phyloP scores from a whole-genome alignment of 2,888 invertebrate species.

The Pyrrhia umbra region DNA sequence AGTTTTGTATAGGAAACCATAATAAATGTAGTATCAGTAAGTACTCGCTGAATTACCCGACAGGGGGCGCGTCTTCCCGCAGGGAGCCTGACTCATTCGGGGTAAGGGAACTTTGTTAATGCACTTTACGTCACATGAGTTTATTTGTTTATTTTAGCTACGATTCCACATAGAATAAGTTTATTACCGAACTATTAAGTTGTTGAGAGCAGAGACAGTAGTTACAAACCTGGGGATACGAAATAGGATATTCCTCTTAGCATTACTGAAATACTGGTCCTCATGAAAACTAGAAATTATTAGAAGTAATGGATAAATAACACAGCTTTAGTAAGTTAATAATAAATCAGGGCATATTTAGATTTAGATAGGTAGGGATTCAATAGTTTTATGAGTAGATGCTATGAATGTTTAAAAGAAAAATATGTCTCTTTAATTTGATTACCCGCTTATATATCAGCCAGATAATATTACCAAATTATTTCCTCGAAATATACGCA shows the following conservation, averaged over 20 bases:
- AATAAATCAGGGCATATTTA: no score
- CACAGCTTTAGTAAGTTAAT: no score
- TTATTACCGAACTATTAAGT: slow-evolving; percentile 43
- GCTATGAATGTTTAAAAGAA: neutral
- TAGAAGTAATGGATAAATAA: neutral
- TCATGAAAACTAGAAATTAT: slow-evolving; percentile 2
- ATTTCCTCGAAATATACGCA: slow-evolving; percentile 6
- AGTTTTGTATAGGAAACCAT: slow-evolving; percentile 52
- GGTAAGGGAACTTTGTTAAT: slow-evolving; percentile 78
- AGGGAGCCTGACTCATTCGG: slow-evolving; percentile 71
- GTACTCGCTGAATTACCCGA: slow-evolving; percentile 56
- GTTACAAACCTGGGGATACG: slow-evolving; percentile 21
- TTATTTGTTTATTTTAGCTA: slow-evolving; percentile 58
- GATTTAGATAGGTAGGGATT: no score
- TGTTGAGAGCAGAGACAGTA: slow-evolving; percentile 1
- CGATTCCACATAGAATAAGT: slow-evolving; percentile 45
- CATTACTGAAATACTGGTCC: neutral
- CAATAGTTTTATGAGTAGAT: no score
- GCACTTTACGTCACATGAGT: slow-evolving; percentile 72
- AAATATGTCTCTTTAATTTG: neutral
- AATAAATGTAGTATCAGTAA: slow-evolving; percentile 56
- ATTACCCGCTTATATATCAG: neutral
- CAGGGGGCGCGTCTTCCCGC: slow-evolving; percentile 63
- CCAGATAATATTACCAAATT: neutral
- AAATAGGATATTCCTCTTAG: slow-evolving; percentile 10